These are phyloP conservation scores for Kradibia gibbosae DNA, from an alignment of 1,140 invertebrate species.

Conservation along the genomic window DNA sequence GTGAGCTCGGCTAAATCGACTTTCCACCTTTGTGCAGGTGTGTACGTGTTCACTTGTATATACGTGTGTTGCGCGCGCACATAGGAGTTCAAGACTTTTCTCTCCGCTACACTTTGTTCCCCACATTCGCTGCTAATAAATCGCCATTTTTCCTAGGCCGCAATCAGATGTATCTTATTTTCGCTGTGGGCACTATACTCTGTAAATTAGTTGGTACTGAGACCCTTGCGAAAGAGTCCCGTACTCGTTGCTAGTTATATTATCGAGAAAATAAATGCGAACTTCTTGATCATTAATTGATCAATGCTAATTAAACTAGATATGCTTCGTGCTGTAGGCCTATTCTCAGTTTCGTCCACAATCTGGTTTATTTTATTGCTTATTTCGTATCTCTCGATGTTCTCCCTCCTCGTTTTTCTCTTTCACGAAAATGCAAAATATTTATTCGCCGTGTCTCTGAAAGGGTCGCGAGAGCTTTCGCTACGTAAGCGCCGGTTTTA, in stretches of 20 bases:
- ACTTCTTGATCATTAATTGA: neutral
- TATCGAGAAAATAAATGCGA: neutral
- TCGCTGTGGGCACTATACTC: neutral
- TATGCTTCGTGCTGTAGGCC: neutral
- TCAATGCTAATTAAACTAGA: neutral
- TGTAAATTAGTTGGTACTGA: slow-evolving; percentile 15
- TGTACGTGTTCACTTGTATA: no score
- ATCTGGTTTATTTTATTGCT: neutral
- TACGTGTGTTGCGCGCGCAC: no score
- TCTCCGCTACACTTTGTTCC: neutral
- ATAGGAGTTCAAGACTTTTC: neutral
- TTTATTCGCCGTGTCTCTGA: no score
- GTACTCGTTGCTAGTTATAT: neutral
- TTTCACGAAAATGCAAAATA: no score
- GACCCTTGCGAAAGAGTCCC: neutral
- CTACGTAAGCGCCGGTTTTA: neutral
- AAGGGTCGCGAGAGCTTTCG: neutral
- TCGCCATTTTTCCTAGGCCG: slow-evolving; percentile 26
- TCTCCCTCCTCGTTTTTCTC: neutral
- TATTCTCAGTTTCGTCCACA: neutral
- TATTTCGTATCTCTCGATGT: neutral
- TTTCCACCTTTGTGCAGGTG: slow-evolving; percentile 3
- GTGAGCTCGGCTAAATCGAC: slow-evolving; percentile 2
- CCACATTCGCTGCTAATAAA: neutral
- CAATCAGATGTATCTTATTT: slow-evolving; percentile 12